Percentiles rank a stretch among this genome's conserved stretches.
Conservation (phyloP, 2,888 invertebrate species). For the Horisme vitalbata region DNA sequence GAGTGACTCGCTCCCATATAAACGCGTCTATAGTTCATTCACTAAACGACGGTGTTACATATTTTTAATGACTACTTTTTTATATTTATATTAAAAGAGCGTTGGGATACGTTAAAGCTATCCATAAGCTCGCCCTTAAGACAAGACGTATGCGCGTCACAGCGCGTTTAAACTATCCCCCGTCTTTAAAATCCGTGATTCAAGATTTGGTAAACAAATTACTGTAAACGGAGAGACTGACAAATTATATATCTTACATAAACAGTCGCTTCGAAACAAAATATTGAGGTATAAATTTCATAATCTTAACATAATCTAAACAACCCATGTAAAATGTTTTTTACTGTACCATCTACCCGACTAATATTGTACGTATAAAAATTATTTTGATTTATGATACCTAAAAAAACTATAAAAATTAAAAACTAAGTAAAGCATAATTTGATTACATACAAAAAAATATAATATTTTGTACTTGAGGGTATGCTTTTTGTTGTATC, state of each 20-base stretch:
- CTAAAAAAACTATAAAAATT: slow-evolving; percentile 55
- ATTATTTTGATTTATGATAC: slow-evolving; percentile 52
- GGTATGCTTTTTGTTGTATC: slow-evolving; percentile 48
- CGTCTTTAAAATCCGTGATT: slow-evolving; percentile 21
- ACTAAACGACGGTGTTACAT: too few relatives aligned
- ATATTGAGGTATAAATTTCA: slow-evolving; percentile 64
- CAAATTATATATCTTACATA: slow-evolving; percentile 52
- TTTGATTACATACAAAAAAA: slow-evolving; percentile 70
- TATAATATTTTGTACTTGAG: slow-evolving; percentile 80
- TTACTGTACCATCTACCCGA: slow-evolving; percentile 52
- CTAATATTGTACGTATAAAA: slow-evolving; percentile 62
- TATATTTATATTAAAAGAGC: too few relatives aligned
- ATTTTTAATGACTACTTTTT: slow-evolving; percentile 13
- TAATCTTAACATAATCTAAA: slow-evolving; percentile 58
- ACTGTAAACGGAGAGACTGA: slow-evolving; percentile 45
- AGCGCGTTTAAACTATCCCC: neutral
- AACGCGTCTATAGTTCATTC: too few relatives aligned
- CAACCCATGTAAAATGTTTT: slow-evolving; percentile 53
- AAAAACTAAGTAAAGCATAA: slow-evolving; percentile 78
- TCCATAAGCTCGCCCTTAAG: slow-evolving; percentile 20
- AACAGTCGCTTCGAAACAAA: slow-evolving; percentile 54
- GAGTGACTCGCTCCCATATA: neutral
- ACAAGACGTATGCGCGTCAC: neutral
- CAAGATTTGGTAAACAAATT: slow-evolving; percentile 23
- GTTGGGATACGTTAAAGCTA: slow-evolving; percentile 79